Conservation (phyloP, 2,888 invertebrate genomes). For the Tuberolachnus salignus region DNA sequence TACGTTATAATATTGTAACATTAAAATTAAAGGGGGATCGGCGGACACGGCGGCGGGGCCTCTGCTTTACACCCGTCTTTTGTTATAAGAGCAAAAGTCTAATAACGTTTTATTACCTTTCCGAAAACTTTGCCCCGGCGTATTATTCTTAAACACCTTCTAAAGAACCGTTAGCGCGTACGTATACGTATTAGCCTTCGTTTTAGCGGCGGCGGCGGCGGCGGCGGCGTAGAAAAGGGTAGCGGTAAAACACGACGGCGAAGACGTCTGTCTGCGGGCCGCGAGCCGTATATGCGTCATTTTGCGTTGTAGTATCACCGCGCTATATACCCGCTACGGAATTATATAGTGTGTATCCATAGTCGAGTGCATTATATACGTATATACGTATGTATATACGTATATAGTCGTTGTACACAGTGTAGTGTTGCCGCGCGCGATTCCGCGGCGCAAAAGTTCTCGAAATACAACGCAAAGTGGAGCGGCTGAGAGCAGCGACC, state of each 20-base stretch:
- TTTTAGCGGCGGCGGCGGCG: too few relatives aligned
- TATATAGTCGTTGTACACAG: background rate
- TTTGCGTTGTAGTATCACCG: background rate
- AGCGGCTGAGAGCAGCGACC: background rate
- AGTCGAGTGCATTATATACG: background rate
- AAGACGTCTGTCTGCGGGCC: background rate
- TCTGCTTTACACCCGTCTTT: conserved; percentile 50
- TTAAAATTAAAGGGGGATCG: conserved; percentile 48
- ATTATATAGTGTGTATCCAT: too few relatives aligned
- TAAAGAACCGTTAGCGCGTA: conserved; percentile 52
- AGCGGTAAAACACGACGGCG: conserved; percentile 18
- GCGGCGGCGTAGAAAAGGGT: background rate
- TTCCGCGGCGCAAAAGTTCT: conserved; percentile 32
- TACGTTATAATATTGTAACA: background rate
- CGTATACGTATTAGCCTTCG: too few relatives aligned
- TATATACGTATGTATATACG: background rate
- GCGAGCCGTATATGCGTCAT: background rate
- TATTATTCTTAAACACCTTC: conserved; percentile 43
- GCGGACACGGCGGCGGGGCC: background rate
- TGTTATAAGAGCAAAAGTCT: conserved; percentile 42
- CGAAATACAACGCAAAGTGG: conserved; percentile 32
- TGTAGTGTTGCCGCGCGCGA: background rate
- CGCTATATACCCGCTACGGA: background rate
- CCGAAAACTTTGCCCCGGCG: conserved; percentile 49
- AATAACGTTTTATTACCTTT: conserved; percentile 56